Percentiles rank a stretch among this genome's conserved stretches.
Conservation (phyloP, 37 sponge, comb jelly and placozoan genomes). For the Ianthella basta region DNA sequence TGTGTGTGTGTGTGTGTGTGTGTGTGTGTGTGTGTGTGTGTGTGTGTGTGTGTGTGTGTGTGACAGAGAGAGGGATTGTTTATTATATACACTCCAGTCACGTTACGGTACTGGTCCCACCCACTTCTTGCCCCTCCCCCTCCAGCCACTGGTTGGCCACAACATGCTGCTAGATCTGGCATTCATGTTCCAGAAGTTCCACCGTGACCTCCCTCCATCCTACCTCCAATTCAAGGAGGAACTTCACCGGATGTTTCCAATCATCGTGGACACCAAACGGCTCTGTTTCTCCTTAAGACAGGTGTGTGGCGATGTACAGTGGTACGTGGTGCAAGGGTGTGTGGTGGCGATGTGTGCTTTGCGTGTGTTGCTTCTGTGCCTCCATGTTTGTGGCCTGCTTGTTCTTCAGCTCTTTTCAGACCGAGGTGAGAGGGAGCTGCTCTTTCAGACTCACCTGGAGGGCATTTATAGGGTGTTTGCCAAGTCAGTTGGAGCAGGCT, state of each 20-base stretch:
- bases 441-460: slow-evolving; percentile 17
- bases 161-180: slow-evolving; percentile 82
- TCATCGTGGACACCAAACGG: slow-evolving; percentile 82
- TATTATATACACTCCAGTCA: too few relatives aligned
- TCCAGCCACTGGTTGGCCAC: slow-evolving; percentile 84
- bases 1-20: slow-evolving; percentile 3
- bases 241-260: slow-evolving; percentile 68
- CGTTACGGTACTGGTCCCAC: too few relatives aligned
- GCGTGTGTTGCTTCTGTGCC: too few relatives aligned
- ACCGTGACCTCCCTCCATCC: slow-evolving; percentile 64
- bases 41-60: too few relatives aligned
- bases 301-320: slow-evolving; percentile 1
- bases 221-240: slow-evolving; percentile 71
- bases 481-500: background rate
- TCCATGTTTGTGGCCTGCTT: too few relatives aligned
- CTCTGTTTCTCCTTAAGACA: slow-evolving; percentile 60
- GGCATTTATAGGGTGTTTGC: slow-evolving; percentile 12
- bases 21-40: background rate
- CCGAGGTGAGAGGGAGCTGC: background rate
- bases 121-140: background rate
- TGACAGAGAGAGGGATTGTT: too few relatives aligned
- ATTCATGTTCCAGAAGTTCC: slow-evolving; percentile 77
- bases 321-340: too few relatives aligned
- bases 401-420: slow-evolving; percentile 8
- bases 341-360: too few relatives aligned